Conservation (phyloP, 1,140 invertebrate genomes). For the Diprion similis region DNA sequence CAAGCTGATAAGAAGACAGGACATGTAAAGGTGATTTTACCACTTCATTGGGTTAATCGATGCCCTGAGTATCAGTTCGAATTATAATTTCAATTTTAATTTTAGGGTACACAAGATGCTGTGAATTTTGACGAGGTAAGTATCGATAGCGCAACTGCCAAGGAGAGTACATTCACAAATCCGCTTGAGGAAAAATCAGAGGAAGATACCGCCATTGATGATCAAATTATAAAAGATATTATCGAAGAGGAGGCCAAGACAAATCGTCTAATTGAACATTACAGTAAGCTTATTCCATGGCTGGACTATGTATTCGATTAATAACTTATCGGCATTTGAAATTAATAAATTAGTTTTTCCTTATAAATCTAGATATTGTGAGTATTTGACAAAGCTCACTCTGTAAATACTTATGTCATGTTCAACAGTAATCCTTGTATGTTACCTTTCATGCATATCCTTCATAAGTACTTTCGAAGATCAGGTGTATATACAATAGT, state of each 20-base stretch:
- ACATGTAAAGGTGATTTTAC: slow-evolving; percentile 1
- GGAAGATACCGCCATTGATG: background rate
- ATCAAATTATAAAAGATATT: background rate
- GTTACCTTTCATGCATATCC: too few relatives aligned
- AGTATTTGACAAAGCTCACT: slow-evolving; percentile 19
- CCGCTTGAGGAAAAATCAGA: background rate
- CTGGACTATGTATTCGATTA: slow-evolving; percentile 44
- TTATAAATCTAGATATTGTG: slow-evolving; percentile 19
- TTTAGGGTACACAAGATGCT: background rate
- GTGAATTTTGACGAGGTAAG: background rate
- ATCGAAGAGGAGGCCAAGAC: slow-evolving; percentile 32
- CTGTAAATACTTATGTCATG: background rate
- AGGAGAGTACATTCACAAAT: background rate
- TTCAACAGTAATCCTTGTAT: too few relatives aligned
- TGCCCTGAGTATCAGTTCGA: background rate
- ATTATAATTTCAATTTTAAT: background rate
- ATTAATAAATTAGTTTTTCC: slow-evolving; percentile 16
- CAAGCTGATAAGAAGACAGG: background rate
- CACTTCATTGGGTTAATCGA: background rate
- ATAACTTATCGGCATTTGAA: slow-evolving; percentile 26
- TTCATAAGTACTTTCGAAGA: too few relatives aligned
- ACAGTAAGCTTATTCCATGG: slow-evolving; percentile 49
- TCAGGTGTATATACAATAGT: too few relatives aligned
- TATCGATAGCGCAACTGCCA: background rate
- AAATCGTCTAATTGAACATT: slow-evolving; percentile 46